Conservation (phyloP, 2,888 invertebrate species). For the Heliconius sara region DNA sequence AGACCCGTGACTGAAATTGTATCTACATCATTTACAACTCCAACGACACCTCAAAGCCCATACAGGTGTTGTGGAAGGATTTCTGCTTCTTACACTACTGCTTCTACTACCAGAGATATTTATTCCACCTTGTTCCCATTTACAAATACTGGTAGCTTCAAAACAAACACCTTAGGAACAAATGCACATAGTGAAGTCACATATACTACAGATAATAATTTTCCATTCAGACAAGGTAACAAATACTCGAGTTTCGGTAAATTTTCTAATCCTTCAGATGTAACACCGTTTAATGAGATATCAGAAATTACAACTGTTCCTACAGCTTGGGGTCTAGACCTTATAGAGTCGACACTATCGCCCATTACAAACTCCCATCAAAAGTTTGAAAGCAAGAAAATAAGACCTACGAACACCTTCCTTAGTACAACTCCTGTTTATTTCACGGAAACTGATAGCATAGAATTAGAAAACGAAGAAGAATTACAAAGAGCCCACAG, state of each 20-base stretch:
- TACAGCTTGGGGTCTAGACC: slow-evolving; percentile 75
- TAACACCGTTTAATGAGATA: slow-evolving; percentile 77
- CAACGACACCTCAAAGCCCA: slow-evolving; percentile 66
- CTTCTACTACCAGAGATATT: slow-evolving; percentile 60
- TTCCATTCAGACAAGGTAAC: slow-evolving; percentile 71
- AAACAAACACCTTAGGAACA: slow-evolving; percentile 60
- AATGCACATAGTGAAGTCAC: slow-evolving; percentile 57
- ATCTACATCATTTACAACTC: slow-evolving; percentile 53
- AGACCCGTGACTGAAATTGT: slow-evolving; percentile 57
- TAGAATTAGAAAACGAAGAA: slow-evolving; percentile 84
- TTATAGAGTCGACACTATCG: slow-evolving; percentile 60
- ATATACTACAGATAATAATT: slow-evolving; percentile 65
- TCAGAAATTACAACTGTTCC: slow-evolving; percentile 76
- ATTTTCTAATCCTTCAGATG: slow-evolving; percentile 70
- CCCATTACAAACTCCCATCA: slow-evolving; percentile 62
- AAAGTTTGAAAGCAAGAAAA: slow-evolving; percentile 74
- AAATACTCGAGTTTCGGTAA: slow-evolving; percentile 73
- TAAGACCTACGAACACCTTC: slow-evolving; percentile 62
- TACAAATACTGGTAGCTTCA: slow-evolving; percentile 73
- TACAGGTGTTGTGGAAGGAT: slow-evolving; percentile 77
- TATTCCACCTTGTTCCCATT: slow-evolving; percentile 73
- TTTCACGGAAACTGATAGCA: slow-evolving; percentile 73
- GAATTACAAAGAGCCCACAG: slow-evolving; percentile 88
- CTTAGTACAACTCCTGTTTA: slow-evolving; percentile 69
- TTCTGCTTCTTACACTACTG: slow-evolving; percentile 76